Evolutionary conservation across 2,888 invertebrate species (phyloP).

Genomic region (Leptinotarsa juncta): DNA sequence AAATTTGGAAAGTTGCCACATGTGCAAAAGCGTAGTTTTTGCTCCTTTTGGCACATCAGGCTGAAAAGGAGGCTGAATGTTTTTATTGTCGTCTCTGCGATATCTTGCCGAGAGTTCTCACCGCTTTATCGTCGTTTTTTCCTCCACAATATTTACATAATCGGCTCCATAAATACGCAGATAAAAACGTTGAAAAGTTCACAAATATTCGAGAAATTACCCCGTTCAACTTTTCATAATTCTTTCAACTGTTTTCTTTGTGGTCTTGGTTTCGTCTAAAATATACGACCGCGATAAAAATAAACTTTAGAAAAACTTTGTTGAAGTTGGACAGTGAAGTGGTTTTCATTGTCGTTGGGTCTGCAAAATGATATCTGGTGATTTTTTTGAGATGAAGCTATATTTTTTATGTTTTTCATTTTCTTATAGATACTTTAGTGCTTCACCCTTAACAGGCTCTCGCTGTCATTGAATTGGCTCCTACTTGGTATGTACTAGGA

Average conservation of each 20-base stretch:
- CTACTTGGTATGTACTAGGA: no score
- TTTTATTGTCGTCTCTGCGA: conserved; percentile 43
- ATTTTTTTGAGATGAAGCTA: no score
- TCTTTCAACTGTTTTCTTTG: conserved; percentile 17
- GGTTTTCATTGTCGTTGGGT: not conserved
- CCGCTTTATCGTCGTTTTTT: conserved; percentile 32
- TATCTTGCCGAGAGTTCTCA: conserved; percentile 36
- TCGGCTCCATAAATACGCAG: conserved; percentile 35
- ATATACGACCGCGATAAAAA: not conserved
- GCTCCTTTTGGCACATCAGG: conserved; percentile 43
- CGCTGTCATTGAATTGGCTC: no score
- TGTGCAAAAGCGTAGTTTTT: conserved; percentile 44
- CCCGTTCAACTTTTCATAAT: conserved; percentile 19
- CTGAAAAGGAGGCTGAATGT: conserved; percentile 36
- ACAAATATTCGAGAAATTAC: conserved; percentile 14
- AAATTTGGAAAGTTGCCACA: conserved; percentile 56
- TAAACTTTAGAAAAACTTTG: not conserved
- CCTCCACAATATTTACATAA: conserved; percentile 38
- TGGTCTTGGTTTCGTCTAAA: not conserved
- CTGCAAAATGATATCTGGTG: not conserved
- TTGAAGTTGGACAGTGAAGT: not conserved
- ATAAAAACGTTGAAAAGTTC: conserved; percentile 25
- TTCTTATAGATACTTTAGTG: no score
- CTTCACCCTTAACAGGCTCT: no score
- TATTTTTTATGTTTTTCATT: no score